A percentile compares a stretch with the other conserved stretches of the same genome.
Evolutionary conservation across 1,140 invertebrate genomes (phyloP).

Genomic region (Eufriesea mexicana): DNA sequence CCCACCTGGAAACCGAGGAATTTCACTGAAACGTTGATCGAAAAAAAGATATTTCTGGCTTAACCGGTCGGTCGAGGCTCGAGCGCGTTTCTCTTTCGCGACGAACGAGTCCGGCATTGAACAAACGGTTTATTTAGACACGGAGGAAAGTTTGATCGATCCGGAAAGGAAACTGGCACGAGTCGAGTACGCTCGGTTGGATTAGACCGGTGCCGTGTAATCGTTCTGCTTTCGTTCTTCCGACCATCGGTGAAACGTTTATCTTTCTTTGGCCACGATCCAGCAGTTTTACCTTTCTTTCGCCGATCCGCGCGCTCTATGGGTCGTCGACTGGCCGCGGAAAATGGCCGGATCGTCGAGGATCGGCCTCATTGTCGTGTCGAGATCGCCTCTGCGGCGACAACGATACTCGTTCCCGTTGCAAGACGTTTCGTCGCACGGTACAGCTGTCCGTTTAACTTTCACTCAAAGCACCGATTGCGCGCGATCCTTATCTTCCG

Average conservation of each 20-base stretch:
- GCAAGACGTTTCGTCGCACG: background rate
- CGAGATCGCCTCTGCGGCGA: conserved; percentile 28
- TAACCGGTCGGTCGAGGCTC: background rate
- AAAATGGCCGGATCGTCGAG: conserved; percentile 42
- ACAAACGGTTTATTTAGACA: too few relatives aligned
- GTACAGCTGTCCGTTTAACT: background rate
- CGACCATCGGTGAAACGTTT: conserved; percentile 5
- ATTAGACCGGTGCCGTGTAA: conserved; percentile 43
- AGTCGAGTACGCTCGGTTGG: conserved; percentile 45
- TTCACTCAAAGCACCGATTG: conserved; percentile 20
- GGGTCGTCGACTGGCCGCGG: background rate
- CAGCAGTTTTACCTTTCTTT: conserved; percentile 14
- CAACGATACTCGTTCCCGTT: conserved; percentile 39
- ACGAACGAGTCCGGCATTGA: too few relatives aligned
- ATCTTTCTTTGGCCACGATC: background rate
- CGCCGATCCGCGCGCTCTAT: background rate
- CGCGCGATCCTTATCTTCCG: conserved; percentile 21
- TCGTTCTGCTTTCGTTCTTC: conserved; percentile 27
- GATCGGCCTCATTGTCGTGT: conserved; percentile 41
- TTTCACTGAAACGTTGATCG: background rate
- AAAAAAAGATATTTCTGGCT: background rate
- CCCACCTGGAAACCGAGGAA: background rate
- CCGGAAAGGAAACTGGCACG: conserved; percentile 53
- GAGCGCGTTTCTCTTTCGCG: background rate
- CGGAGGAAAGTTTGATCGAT: conserved; percentile 39